phyloP scores from a whole-genome alignment of 2,113 vertebrate genomes.

The Micronycteris hirsuta region DNA sequence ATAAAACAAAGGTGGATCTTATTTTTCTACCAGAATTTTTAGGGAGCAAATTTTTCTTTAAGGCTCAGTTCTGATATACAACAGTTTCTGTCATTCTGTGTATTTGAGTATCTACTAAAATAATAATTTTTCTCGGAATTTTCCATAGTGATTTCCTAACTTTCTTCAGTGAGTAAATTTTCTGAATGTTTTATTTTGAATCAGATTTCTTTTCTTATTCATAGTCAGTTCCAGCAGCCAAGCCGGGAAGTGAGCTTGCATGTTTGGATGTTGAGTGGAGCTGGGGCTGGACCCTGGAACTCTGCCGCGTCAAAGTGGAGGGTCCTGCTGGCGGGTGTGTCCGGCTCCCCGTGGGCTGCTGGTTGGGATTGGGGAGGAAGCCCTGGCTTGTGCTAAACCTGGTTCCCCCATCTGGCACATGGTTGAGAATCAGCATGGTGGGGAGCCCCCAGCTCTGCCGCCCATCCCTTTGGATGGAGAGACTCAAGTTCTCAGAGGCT shows the following conservation, averaged over 20 bases:
- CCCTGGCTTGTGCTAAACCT: neutral
- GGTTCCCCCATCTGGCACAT: neutral
- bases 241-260: neutral
- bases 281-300: neutral
- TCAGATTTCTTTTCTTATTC: neutral
- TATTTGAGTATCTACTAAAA: neutral
- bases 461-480: neutral
- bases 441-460: neutral
- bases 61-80: neutral
- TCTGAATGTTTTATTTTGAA: constrained; percentile 18
- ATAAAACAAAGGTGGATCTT: neutral
- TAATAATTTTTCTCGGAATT: constrained; percentile 13
- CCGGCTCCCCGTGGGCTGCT: neutral
- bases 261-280: neutral
- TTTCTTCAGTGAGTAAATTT: constrained; percentile 51
- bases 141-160: constrained; percentile 27
- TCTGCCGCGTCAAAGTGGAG: neutral
- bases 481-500: neutral
- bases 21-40: neutral
- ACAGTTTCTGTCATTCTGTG: neutral
- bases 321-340: rapidly evolving
- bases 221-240: neutral
- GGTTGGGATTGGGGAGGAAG: neutral
- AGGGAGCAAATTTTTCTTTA: neutral
- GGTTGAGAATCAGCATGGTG: neutral